Conservation (phyloP, 1,140 invertebrate species). For the Triops longicaudatus region DNA sequence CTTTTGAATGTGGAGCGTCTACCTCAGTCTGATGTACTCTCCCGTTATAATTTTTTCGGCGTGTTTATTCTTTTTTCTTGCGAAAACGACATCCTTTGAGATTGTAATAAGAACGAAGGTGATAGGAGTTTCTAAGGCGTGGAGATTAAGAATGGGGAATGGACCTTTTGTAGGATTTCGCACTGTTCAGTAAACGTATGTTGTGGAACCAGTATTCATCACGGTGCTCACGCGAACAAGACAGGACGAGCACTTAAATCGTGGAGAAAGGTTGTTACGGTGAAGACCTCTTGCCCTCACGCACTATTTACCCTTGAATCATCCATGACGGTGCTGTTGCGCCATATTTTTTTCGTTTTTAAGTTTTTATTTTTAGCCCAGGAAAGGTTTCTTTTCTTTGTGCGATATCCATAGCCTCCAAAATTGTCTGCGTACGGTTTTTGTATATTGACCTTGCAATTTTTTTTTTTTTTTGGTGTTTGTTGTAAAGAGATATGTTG, state of each 20-base stretch:
- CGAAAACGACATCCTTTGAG: background rate
- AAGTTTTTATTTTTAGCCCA: background rate
- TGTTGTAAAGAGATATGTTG: slow-evolving; percentile 6
- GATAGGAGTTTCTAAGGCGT: background rate
- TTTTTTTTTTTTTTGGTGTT: background rate
- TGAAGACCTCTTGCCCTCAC: background rate
- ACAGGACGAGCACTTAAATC: background rate
- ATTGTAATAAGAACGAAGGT: background rate
- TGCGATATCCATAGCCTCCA: background rate
- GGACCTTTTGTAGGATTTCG: background rate
- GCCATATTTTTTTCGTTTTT: background rate
- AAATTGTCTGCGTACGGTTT: background rate
- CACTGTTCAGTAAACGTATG: background rate
- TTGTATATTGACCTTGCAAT: slow-evolving; percentile 4
- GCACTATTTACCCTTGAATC: slow-evolving; percentile 3
- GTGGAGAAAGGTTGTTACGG: background rate
- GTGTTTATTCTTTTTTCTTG: background rate
- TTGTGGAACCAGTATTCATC: slow-evolving; percentile 11
- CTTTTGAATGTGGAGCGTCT: background rate
- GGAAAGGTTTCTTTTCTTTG: slow-evolving; percentile 2
- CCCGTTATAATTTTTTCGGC: background rate
- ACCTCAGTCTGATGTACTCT: slow-evolving; percentile 5
- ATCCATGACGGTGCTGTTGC: slow-evolving; percentile 6
- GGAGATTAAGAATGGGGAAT: background rate
- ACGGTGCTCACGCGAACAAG: slow-evolving; percentile 2